phyloP scores from a whole-genome alignment of 2,113 vertebrate genomes.

The Ciconia boyciana region DNA sequence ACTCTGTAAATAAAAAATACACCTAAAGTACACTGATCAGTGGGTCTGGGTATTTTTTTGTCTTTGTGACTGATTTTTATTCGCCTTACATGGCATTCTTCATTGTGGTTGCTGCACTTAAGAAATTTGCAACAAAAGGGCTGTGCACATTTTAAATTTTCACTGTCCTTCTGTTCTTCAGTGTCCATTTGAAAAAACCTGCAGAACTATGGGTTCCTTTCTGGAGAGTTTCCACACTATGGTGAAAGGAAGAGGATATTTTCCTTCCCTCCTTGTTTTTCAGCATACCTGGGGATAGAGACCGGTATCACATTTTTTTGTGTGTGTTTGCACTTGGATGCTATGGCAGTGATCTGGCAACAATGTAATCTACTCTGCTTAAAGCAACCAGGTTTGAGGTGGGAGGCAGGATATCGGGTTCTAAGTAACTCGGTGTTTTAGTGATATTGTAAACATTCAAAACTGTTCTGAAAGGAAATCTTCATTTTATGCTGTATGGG shows the following conservation, averaged over 20 bases:
- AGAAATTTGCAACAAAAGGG: background rate
- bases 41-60: slow-evolving; percentile 6
- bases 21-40: slow-evolving; percentile 29
- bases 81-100: background rate
- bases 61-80: background rate
- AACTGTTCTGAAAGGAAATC: background rate
- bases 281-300: background rate
- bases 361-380: background rate
- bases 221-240: background rate
- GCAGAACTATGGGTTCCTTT: background rate
- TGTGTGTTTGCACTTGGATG: background rate
- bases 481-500: background rate
- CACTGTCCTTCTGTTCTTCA: background rate
- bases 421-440: background rate
- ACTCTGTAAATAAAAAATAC: slow-evolving; percentile 80
- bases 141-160: background rate
- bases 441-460: background rate
- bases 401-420: background rate
- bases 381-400: background rate
- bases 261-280: background rate
- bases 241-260: background rate
- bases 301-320: rapidly evolving
- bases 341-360: background rate
- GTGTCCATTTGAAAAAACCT: background rate
- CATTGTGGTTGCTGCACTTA: background rate